Percentiles rank a stretch among this genome's conserved stretches.
phyloP scores from a whole-genome alignment of 2,797 vertebrate genomes.

The Prunella strophiata region DNA sequence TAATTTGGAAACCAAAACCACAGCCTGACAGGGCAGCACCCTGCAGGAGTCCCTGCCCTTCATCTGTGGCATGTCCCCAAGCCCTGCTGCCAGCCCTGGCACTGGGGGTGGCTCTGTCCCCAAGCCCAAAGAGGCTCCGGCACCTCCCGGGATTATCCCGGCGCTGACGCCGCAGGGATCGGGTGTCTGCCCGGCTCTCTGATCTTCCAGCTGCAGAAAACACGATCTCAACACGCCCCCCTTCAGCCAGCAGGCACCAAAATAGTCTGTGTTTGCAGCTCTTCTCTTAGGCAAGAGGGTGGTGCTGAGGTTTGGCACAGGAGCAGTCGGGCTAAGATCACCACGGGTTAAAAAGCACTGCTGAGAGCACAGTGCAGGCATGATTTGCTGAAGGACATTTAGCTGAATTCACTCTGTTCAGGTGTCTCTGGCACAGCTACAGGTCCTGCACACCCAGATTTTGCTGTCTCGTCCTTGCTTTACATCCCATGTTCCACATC shows the following conservation, averaged over 20 bases:
- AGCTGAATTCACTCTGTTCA: not conserved
- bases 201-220: not conserved
- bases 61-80: rapidly evolving
- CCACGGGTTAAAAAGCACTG: not conserved
- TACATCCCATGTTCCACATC: not conserved
- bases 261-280: not conserved
- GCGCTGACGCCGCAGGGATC: not conserved
- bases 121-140: not conserved
- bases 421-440: not conserved
- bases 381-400: not conserved
- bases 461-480: not conserved
- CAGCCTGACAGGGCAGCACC: not conserved
- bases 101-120: not conserved
- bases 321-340: not conserved
- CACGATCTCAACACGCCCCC: not conserved
- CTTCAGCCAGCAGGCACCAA: not conserved
- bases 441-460: rapidly evolving
- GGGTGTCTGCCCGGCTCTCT: not conserved
- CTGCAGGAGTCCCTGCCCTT: not conserved
- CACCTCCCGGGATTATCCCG: not conserved
- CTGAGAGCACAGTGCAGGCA: not conserved
- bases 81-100: not conserved
- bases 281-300: not conserved
- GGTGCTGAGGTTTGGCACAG: not conserved
- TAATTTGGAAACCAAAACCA: not conserved